Evolutionary conservation across 2,113 vertebrate genomes (phyloP).

Genomic region (Scolopax mira): DNA sequence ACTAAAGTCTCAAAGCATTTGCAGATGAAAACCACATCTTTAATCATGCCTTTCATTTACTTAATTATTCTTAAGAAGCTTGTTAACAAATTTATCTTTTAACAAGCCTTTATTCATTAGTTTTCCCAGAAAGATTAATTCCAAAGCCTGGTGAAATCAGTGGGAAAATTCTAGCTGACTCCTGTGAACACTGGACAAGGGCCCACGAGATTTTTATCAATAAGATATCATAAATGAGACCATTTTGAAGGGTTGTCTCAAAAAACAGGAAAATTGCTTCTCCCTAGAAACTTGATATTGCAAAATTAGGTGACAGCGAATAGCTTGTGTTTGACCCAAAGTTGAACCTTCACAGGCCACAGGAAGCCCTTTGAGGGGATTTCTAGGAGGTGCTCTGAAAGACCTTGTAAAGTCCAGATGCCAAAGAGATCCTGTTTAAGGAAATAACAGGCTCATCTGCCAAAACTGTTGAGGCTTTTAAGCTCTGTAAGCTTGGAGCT

Average conservation of each 20-base stretch:
- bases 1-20: background rate
- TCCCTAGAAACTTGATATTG: background rate
- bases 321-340: background rate
- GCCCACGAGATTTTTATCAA: background rate
- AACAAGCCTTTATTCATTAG: constrained; percentile 24
- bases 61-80: constrained; percentile 24
- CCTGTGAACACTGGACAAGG: background rate
- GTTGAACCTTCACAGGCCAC: background rate
- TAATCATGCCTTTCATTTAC: background rate
- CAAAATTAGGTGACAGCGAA: constrained; percentile 3
- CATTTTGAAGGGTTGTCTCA: background rate
- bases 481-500: background rate
- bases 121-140: constrained; percentile 15
- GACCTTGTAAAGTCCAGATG: background rate
- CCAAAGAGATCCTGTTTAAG: background rate
- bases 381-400: background rate
- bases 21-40: background rate
- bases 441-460: constrained; percentile 3
- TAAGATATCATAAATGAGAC: background rate
- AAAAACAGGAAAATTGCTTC: background rate
- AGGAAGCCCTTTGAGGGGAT: background rate
- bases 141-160: background rate
- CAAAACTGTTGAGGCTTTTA: background rate
- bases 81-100: constrained; percentile 7
- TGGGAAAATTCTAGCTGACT: background rate